phyloP scores from a whole-genome alignment of 2,113 vertebrate genomes.

The Otolemur garnettii region DNA sequence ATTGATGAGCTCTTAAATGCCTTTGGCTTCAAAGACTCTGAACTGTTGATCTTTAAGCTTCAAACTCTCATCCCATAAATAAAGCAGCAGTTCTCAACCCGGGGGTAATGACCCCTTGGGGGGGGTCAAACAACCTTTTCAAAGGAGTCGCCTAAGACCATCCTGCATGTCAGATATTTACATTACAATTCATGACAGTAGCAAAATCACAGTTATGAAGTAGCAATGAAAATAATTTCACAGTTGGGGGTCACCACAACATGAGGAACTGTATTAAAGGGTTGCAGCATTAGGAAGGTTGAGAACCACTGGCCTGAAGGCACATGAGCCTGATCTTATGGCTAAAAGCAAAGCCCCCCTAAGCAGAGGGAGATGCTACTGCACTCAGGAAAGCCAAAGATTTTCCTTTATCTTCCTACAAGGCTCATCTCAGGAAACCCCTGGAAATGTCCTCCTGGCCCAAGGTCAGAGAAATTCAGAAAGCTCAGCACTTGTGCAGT shows the following conservation, averaged over 20 bases:
- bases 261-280: too few species aligned
- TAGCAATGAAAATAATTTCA: too few species aligned
- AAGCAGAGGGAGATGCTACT: background rate
- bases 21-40: background rate
- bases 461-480: background rate
- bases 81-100: background rate
- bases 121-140: too few species aligned
- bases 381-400: background rate
- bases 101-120: too few species aligned
- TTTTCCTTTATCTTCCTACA: background rate
- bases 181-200: too few species aligned
- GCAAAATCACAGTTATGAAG: too few species aligned
- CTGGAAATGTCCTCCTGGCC: background rate
- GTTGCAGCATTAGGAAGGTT: too few species aligned
- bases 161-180: too few species aligned
- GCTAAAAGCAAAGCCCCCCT: background rate
- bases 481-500: rapidly evolving
- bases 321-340: background rate
- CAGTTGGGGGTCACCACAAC: too few species aligned
- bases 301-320: background rate
- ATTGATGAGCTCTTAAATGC: background rate
- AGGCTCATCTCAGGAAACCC: background rate
- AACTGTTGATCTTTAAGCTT: background rate
- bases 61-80: background rate
- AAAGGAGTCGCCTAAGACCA: too few species aligned